Evolutionary conservation across 2,113 vertebrate species (phyloP).

Genomic region (Bubo scandiacus): DNA sequence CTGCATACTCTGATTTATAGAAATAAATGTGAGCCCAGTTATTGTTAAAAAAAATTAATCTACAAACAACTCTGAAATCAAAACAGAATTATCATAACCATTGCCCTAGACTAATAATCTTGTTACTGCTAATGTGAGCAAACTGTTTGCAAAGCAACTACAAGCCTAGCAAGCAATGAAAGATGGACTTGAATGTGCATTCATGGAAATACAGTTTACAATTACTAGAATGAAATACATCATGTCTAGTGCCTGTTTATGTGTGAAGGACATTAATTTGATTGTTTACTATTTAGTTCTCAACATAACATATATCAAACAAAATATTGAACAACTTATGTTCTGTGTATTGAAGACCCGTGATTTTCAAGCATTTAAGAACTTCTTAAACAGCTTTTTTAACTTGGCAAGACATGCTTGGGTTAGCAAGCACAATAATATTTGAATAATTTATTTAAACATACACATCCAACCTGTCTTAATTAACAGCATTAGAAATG

Average conservation of each 20-base stretch:
- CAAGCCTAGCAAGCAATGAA: background rate
- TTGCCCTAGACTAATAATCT: background rate
- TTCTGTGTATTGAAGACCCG: background rate
- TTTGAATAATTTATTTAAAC: background rate
- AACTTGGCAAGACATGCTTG: background rate
- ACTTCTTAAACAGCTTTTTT: background rate
- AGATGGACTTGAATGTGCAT: background rate
- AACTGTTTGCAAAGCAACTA: background rate
- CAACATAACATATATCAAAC: background rate
- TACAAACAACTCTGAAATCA: background rate
- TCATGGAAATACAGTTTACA: background rate
- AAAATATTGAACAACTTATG: background rate
- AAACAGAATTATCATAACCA: background rate
- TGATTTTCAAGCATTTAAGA: background rate
- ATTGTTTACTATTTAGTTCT: background rate
- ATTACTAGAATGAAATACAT: background rate
- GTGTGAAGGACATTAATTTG: background rate
- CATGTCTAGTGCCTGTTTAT: background rate
- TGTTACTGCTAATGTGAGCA: background rate
- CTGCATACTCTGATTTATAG: background rate
- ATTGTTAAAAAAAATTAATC: background rate
- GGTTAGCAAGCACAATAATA: background rate
- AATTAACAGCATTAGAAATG: background rate
- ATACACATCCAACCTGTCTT: background rate
- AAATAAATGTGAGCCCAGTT: background rate